A percentile compares a stretch with the other conserved stretches of the same genome.
phyloP scores from a whole-genome alignment of 2,888 invertebrate species.

The Macrophya alboannulata region DNA sequence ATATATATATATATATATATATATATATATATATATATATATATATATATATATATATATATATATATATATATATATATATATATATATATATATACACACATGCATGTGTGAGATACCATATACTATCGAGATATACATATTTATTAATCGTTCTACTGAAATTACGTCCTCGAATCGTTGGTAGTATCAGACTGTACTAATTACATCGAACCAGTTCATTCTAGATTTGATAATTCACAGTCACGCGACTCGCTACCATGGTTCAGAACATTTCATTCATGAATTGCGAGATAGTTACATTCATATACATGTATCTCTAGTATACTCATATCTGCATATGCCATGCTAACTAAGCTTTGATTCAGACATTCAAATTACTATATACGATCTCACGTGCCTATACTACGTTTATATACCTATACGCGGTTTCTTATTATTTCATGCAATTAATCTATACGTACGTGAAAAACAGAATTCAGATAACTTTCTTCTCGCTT shows the following conservation, averaged over 20 bases:
- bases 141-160: neutral
- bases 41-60: neutral
- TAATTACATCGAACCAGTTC: slow-evolving; percentile 55
- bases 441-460: neutral
- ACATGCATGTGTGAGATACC: neutral
- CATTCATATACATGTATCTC: slow-evolving; percentile 34
- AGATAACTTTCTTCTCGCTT: neutral
- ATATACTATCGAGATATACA: neutral
- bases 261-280: slow-evolving; percentile 65
- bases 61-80: neutral
- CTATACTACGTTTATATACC: neutral
- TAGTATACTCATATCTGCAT: neutral
- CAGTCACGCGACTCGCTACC: slow-evolving; percentile 63
- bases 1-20: too few relatives aligned
- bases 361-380: neutral
- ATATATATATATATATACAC: too few relatives aligned
- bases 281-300: slow-evolving; percentile 64
- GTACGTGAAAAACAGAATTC: neutral
- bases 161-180: slow-evolving; percentile 2
- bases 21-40: neutral
- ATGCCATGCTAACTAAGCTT: neutral
- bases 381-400: neutral
- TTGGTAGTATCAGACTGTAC: neutral
- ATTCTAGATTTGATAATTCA: slow-evolving; percentile 56
- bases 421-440: neutral